These are phyloP conservation scores for Cataglyphis livida DNA, from an alignment of 2,888 invertebrate genomes.

Conservation along the genomic window DNA sequence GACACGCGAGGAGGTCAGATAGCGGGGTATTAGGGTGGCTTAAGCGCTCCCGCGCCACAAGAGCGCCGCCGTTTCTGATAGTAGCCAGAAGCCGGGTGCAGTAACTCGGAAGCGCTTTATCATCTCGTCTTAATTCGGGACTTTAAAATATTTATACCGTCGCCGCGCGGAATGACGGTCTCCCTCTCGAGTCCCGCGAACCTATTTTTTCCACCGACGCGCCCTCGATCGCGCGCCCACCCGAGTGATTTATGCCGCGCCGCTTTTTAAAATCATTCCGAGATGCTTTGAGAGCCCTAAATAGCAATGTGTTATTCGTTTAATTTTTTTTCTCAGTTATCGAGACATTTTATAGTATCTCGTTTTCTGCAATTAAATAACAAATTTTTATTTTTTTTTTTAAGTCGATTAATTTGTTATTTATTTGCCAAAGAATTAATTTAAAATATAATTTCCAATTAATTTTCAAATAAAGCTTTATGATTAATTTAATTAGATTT, in stretches of 20 bases:
- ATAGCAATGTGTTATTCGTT: neutral
- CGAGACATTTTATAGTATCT: neutral
- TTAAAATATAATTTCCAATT: neutral
- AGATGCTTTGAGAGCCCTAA: conserved; percentile 10
- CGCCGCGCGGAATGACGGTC: conserved; percentile 75
- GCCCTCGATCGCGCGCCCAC: conserved; percentile 36
- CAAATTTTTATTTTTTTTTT: neutral
- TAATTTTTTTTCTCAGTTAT: neutral
- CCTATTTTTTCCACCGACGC: conserved; percentile 71
- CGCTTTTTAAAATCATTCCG: conserved; percentile 56
- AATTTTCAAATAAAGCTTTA: neutral
- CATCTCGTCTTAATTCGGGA: conserved; percentile 83
- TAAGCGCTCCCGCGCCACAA: conserved; percentile 58
- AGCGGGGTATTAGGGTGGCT: conserved; percentile 69
- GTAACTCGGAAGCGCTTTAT: conserved; percentile 82
- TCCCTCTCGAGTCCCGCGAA: conserved; percentile 45
- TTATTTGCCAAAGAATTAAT: neutral
- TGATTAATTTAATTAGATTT: neutral
- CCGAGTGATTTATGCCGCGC: conserved; percentile 69
- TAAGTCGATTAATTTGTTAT: neutral
- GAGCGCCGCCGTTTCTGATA: conserved; percentile 76
- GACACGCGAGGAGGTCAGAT: conserved; percentile 64
- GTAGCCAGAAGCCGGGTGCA: conserved; percentile 80
- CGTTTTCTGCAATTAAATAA: neutral
- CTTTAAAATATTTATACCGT: conserved; percentile 83